Evolutionary conservation across 2,113 vertebrate species (phyloP).

Genomic region (Mobula hypostoma): DNA sequence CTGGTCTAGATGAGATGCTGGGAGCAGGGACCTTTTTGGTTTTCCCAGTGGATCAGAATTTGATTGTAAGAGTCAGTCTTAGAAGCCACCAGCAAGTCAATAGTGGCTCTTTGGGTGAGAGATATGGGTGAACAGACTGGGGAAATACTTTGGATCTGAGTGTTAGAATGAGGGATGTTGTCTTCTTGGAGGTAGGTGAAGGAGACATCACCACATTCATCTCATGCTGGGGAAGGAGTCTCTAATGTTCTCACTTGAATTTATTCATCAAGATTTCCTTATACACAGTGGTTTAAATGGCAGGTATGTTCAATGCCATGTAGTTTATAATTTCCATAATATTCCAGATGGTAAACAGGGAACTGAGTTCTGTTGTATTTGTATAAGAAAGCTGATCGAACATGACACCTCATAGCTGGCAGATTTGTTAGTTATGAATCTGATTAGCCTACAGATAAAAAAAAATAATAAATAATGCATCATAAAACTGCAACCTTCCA

Average conservation of each 20-base stretch:
- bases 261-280: not conserved
- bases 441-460: not conserved
- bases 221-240: not conserved
- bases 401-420: not conserved
- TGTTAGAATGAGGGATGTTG: no score
- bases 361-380: not conserved
- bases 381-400: not conserved
- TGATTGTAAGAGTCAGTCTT: no score
- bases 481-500: not conserved
- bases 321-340: not conserved
- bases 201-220: no score
- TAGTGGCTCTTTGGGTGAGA: no score
- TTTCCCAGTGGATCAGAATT: no score
- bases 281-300: not conserved
- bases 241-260: not conserved
- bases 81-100: no score
- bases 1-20: no score
- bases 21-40: no score
- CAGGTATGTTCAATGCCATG: not conserved
- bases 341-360: not conserved
- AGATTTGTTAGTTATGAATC: not conserved
- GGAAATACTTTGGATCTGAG: no score
- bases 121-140: no score
- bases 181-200: no score
- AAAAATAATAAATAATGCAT: not conserved